Evolutionary conservation across 2,888 invertebrate species (phyloP).

Genomic region (Chrysomela aeneicollis): DNA sequence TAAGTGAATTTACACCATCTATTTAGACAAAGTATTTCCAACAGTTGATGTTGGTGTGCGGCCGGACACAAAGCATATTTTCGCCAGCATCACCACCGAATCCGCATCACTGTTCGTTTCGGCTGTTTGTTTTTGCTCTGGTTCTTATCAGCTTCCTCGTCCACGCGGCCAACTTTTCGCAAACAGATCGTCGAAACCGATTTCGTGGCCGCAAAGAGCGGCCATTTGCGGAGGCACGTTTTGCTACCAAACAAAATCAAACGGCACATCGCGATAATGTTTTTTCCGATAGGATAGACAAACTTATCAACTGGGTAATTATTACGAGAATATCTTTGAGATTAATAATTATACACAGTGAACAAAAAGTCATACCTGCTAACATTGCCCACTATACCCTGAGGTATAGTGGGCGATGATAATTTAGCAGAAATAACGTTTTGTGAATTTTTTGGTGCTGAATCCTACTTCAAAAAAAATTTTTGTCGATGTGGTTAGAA

Average conservation of each 20-base stretch:
- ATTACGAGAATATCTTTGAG: too few relatives aligned
- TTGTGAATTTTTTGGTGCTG: too few relatives aligned
- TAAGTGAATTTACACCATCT: too few relatives aligned
- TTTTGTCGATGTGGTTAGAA: too few relatives aligned
- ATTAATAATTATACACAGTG: too few relatives aligned
- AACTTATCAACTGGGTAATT: not conserved
- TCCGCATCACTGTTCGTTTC: not conserved
- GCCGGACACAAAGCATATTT: not conserved
- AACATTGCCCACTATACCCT: too few relatives aligned
- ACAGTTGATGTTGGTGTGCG: too few relatives aligned
- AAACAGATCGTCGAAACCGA: not conserved
- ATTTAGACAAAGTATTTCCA: too few relatives aligned
- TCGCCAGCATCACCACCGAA: not conserved
- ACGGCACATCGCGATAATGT: not conserved
- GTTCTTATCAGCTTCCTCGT: constrained; percentile 1
- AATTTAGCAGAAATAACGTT: too few relatives aligned
- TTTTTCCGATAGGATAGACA: not conserved
- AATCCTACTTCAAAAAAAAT: too few relatives aligned
- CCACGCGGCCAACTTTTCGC: not conserved
- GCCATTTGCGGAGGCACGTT: not conserved
- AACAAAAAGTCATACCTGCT: too few relatives aligned
- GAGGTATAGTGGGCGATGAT: too few relatives aligned
- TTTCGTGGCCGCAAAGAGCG: not conserved
- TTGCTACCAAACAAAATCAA: not conserved
- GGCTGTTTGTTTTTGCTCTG: not conserved